Evolutionary conservation across 2,113 vertebrate genomes (phyloP).

Genomic region (Nicator chloris): DNA sequence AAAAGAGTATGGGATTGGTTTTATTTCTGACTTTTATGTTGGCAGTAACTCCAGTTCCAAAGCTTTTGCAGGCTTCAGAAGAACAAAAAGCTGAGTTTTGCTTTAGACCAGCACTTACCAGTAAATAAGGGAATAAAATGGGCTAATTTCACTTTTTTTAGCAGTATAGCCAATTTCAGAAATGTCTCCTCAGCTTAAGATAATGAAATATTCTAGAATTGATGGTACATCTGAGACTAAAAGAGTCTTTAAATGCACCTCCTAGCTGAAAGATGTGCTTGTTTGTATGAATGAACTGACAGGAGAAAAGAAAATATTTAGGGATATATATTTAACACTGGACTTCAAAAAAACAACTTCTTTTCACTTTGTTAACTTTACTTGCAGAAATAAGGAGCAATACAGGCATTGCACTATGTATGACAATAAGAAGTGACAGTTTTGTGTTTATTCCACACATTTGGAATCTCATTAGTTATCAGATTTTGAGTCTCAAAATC

Average conservation of each 20-base stretch:
- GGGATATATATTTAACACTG: neutral
- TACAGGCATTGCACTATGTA: neutral
- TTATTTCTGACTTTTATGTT: neutral
- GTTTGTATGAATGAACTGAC: neutral
- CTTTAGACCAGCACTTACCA: neutral
- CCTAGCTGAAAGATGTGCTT: neutral
- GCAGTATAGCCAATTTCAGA: neutral
- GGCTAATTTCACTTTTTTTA: neutral
- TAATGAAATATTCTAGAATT: neutral
- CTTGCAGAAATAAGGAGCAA: constrained; percentile 14
- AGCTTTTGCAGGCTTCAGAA: neutral
- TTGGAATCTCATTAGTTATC: constrained; percentile 48
- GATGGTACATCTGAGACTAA: neutral
- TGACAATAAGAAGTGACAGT: constrained; percentile 10
- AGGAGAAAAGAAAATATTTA: neutral
- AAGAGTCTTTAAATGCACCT: neutral
- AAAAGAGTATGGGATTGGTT: neutral
- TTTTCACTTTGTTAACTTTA: neutral
- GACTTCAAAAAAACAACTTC: neutral
- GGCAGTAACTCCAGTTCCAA: neutral
- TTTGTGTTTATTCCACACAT: constrained; percentile 39
- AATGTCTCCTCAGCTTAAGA: neutral
- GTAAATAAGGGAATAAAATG: neutral
- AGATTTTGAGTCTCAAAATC: no score
- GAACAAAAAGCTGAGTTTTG: neutral